phyloP scores from a whole-genome alignment of 2,797 vertebrate species.

The Pseudomugil gertrudae region DNA sequence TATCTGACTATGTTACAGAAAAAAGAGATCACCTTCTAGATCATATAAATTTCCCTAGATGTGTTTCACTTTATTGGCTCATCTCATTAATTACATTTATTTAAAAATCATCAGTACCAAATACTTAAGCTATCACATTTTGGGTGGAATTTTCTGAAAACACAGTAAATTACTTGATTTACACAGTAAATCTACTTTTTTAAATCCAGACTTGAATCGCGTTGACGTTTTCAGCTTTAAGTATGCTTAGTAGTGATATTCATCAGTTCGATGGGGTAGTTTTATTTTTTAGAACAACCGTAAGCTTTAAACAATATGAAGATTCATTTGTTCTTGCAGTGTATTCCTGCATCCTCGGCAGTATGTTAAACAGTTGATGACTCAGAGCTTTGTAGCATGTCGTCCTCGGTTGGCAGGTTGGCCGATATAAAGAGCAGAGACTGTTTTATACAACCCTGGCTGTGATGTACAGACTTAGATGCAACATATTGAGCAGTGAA shows the following conservation, averaged over 20 bases:
- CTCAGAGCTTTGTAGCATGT: constrained; percentile 27
- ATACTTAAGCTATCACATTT: constrained; percentile 67
- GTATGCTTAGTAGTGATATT: constrained; percentile 39
- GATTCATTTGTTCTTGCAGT: constrained; percentile 51
- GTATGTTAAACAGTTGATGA: constrained; percentile 44
- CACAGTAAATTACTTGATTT: constrained; percentile 45
- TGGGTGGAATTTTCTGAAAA: constrained; percentile 44
- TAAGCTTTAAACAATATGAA: constrained; percentile 54
- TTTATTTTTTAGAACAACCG: constrained; percentile 45
- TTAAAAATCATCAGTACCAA: constrained; percentile 61
- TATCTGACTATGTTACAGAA: constrained; percentile 3
- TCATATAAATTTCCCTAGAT: constrained; percentile 32
- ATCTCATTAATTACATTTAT: constrained; percentile 69
- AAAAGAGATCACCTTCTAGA: neutral
- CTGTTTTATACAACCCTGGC: constrained; percentile 48
- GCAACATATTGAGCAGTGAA: constrained; percentile 41
- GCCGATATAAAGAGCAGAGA: constrained; percentile 22
- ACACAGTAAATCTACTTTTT: constrained; percentile 17
- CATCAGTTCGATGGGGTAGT: constrained; percentile 51
- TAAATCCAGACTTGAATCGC: constrained; percentile 27
- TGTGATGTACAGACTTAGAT: constrained; percentile 39
- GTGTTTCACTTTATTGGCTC: constrained; percentile 38
- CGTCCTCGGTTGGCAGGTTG: constrained; percentile 15
- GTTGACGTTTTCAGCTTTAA: constrained; percentile 40
- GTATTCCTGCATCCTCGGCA: constrained; percentile 49